Conservation (phyloP, 92 coral and sea anemone genomes). For the Epizoanthus ramosus region DNA sequence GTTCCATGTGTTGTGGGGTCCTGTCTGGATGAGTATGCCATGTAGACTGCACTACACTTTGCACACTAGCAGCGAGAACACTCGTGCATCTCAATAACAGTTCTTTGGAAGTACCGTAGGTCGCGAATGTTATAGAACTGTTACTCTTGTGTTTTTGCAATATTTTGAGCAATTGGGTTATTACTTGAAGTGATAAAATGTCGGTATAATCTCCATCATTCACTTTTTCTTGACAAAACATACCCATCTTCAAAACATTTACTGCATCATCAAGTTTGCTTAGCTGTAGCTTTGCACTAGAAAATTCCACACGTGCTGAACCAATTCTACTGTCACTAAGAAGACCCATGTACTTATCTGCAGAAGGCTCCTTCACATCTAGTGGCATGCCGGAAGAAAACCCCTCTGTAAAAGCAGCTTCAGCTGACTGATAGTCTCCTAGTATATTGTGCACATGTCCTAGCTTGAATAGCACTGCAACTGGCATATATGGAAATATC, state of each 20-base stretch:
- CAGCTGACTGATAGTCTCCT: background rate
- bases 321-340: background rate
- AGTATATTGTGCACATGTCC: background rate
- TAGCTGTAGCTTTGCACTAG: background rate
- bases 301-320: background rate
- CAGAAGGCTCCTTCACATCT: too few relatives aligned
- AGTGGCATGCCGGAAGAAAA: background rate
- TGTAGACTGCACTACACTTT: background rate
- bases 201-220: background rate
- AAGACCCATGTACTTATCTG: background rate
- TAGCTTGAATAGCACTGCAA: background rate
- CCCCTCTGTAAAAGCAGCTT: background rate
- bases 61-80: too few relatives aligned
- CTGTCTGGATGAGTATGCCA: background rate
- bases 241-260: background rate
- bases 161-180: background rate
- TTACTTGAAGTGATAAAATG: background rate
- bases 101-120: too few relatives aligned
- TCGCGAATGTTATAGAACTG: background rate
- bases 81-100: too few relatives aligned
- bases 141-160: too few relatives aligned
- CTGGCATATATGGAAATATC: background rate
- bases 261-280: conserved; percentile 4
- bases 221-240: background rate
- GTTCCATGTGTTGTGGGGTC: background rate